Evolutionary conservation across 2,888 invertebrate species (phyloP), one percentile per base, ranked within the genome.

Genomic region (Drosophila demipolita): DNA sequence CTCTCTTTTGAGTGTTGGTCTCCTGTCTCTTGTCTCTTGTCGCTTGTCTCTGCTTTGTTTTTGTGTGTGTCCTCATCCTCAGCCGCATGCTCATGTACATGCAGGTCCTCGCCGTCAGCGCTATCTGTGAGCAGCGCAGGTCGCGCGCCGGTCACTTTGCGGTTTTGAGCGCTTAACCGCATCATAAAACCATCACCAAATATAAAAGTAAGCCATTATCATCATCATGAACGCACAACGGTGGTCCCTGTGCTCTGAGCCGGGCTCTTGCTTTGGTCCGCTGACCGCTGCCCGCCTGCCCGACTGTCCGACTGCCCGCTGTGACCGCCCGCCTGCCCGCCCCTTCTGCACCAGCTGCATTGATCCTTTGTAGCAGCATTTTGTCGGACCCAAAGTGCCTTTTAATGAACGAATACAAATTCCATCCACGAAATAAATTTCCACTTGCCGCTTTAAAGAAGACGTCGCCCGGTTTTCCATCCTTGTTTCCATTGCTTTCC

Each of bases 101-200:
- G 5, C 49, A 32, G n/a, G 54, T 36, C 48, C 35, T 62, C 29
- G 45, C 23, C 36, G 36, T 55, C 48, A 17, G 6, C 42, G 54
- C 33, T 57, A 49, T 32, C 77, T 40, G 48, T 32, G 8, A 29
- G 52, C 48, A 50, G 64, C 66, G 32, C 48, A 59, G 59, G 65
- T 78, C 81, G 78, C 68, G 81, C 89, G 80, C 59, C 75, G 73
- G 65, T 75, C 90, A 89, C 90, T 89, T 87, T 87, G 87, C 82
- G 87, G 87, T 90, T 87, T 85, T 82, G 68, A 78, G 83, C 80
- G 85, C 89, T 88, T 89, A 87, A 88, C 88, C 90, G 90, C 87
- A 87, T 89, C 90, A 88, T 89, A 89, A 87, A 89, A 88, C 86
- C 90, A 90, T 90, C 83, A 83, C 58, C 69, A 79, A 76, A 77